phyloP scores from a whole-genome alignment of 2,113 vertebrate genomes.

The Thryonomys swinderianus region DNA sequence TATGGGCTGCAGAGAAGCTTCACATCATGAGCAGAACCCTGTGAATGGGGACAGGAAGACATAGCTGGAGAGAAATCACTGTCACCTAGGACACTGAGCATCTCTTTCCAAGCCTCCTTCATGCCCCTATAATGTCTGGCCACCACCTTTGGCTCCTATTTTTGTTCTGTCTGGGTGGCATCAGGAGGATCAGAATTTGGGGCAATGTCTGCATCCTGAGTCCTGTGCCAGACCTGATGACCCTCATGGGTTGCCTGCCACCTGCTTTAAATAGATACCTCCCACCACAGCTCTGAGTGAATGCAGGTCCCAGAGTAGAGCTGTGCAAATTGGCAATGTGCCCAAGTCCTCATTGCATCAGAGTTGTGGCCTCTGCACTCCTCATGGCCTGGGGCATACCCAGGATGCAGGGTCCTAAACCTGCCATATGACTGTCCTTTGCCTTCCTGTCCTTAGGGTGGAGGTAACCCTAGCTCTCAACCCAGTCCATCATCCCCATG shows the following conservation, averaged over 20 bases:
- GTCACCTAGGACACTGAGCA: background rate
- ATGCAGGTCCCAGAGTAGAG: background rate
- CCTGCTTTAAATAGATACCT: slow-evolving; percentile 56
- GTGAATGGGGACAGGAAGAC: background rate
- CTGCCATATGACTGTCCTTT: background rate
- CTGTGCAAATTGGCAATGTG: background rate
- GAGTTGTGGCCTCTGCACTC: background rate
- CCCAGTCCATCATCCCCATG: background rate
- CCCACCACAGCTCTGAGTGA: background rate
- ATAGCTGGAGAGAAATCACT: background rate
- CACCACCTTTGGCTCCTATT: background rate
- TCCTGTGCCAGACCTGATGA: background rate
- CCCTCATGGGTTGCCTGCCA: background rate
- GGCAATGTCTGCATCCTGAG: background rate
- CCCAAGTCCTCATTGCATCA: background rate
- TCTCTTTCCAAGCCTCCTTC: slow-evolving; percentile 44
- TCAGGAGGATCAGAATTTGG: slow-evolving; percentile 54
- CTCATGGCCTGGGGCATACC: background rate
- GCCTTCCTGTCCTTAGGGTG: background rate
- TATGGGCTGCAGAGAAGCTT: slow-evolving; percentile 24
- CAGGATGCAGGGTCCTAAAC: background rate
- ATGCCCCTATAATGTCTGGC: background rate
- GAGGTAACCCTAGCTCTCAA: background rate
- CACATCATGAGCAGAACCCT: background rate
- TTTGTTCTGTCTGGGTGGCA: slow-evolving; percentile 13